phyloP scores from a whole-genome alignment of 2,113 vertebrate species.

The Platichthys stellatus region DNA sequence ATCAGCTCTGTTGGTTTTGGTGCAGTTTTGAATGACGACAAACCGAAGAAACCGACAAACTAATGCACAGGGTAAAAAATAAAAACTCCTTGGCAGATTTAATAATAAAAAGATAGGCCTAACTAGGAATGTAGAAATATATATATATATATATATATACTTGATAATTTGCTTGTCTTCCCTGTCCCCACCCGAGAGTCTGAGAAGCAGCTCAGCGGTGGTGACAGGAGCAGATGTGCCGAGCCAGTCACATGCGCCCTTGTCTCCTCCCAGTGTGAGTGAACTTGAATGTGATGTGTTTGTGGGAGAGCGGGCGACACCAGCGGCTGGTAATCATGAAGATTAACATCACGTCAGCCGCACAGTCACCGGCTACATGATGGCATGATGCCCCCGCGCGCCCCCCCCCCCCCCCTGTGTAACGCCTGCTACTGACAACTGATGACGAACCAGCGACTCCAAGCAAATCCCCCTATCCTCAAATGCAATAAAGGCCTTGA shows the following conservation, averaged over 20 bases:
- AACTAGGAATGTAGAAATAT: too few relatives aligned
- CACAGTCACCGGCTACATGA: conserved; percentile 22
- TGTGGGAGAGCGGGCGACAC: conserved; percentile 9
- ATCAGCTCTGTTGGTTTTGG: too few relatives aligned
- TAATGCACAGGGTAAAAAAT: too few relatives aligned
- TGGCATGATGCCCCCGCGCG: conserved; percentile 17
- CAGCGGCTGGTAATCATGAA: conserved; percentile 32
- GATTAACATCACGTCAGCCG: conserved; percentile 40
- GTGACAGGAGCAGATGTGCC: conserved; percentile 11
- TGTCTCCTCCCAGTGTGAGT: conserved; percentile 17
- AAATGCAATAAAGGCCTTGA: conserved; percentile 6
- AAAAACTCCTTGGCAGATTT: too few relatives aligned
- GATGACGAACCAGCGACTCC: conserved; percentile 30
- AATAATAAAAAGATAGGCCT: too few relatives aligned
- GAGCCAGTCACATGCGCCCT: conserved; percentile 27
- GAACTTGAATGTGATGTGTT: conserved; percentile 16
- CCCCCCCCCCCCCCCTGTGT: not conserved
- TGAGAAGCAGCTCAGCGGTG: not conserved
- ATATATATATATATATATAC: too few relatives aligned
- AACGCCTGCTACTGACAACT: conserved; percentile 12
- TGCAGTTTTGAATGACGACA: too few relatives aligned
- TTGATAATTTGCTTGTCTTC: not conserved
- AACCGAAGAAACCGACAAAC: too few relatives aligned
- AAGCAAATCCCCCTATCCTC: conserved; percentile 15
- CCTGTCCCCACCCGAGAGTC: not conserved